Conservation (phyloP, 2,113 vertebrate species). For the Xiphophorus couchianus region DNA sequence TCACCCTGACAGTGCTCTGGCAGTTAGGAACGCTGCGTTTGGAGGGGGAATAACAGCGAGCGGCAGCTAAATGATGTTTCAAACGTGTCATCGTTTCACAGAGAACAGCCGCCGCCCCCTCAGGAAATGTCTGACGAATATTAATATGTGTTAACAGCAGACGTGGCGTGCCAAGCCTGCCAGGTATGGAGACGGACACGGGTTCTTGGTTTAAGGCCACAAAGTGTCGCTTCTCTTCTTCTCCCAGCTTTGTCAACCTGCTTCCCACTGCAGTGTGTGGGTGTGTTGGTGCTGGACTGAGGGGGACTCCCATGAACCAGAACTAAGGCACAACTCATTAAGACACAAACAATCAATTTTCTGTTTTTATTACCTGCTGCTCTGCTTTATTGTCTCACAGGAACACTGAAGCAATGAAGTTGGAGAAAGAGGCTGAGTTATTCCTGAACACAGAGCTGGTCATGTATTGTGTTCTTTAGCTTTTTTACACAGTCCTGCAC, state of each 20-base stretch:
- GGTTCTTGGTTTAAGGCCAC: slow-evolving; percentile 60
- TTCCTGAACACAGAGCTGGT: slow-evolving; percentile 13
- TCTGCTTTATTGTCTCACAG: slow-evolving; percentile 30
- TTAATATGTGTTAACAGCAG: slow-evolving; percentile 70
- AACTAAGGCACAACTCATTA: slow-evolving; percentile 57
- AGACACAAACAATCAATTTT: slow-evolving; percentile 47
- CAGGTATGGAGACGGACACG: slow-evolving; percentile 65
- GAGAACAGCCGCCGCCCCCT: slow-evolving; percentile 46
- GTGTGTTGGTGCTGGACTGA: slow-evolving; percentile 40
- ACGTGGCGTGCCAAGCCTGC: slow-evolving; percentile 59
- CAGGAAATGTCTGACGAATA: slow-evolving; percentile 72
- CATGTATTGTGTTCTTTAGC: background rate
- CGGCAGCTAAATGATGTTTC: slow-evolving; percentile 69
- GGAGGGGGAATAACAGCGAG: slow-evolving; percentile 49
- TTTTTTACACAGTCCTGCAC: background rate
- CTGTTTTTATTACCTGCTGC: slow-evolving; percentile 31
- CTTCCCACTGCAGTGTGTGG: slow-evolving; percentile 47
- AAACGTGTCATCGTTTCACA: slow-evolving; percentile 66
- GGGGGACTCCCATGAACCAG: slow-evolving; percentile 28
- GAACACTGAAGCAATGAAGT: slow-evolving; percentile 16
- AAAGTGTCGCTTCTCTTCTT: slow-evolving; percentile 55
- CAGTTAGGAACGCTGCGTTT: slow-evolving; percentile 31
- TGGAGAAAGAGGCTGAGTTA: slow-evolving; percentile 12
- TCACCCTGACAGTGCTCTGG: slow-evolving; percentile 46
- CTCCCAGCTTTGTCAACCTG: slow-evolving; percentile 57